These are phyloP conservation scores for Gallirallus australis DNA, from an alignment of 2,797 vertebrate species.

Conservation along the genomic window DNA sequence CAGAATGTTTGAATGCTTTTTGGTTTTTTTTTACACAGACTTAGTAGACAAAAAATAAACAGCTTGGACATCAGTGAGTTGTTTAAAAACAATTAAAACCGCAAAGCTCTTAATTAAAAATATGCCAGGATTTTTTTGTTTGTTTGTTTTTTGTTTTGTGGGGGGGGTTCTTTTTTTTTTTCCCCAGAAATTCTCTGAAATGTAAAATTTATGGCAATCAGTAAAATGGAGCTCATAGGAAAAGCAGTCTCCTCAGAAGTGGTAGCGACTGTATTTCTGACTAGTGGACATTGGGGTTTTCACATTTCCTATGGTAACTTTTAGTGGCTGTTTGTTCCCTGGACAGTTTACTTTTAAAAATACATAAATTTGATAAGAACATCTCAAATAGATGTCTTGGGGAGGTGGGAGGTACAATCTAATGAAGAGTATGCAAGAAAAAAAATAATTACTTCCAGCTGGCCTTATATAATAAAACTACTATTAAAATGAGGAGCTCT, in stretches of 20 bases:
- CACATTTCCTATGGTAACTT: constrained; percentile 45
- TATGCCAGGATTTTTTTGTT: neutral
- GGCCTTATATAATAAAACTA: constrained; percentile 75
- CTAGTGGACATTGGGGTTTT: constrained; percentile 17
- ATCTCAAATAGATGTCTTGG: constrained; percentile 57
- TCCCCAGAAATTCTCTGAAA: neutral
- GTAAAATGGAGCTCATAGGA: neutral
- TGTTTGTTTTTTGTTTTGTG: no score
- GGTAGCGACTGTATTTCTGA: constrained; percentile 25
- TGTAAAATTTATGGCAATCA: neutral
- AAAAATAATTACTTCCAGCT: constrained; percentile 78
- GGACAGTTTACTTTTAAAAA: constrained; percentile 48
- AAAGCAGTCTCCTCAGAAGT: constrained; percentile 7
- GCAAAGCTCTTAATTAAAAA: constrained; percentile 2
- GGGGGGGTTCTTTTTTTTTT: neutral
- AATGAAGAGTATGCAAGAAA: constrained; percentile 69
- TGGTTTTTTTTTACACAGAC: neutral
- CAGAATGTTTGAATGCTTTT: neutral
- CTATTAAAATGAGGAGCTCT: constrained; percentile 73
- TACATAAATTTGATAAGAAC: constrained; percentile 53
- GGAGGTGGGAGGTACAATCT: constrained; percentile 49
- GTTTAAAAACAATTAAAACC: neutral
- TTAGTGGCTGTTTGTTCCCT: constrained; percentile 57
- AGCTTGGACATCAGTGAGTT: neutral
- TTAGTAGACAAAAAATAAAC: neutral